Base-by-base conservation (phyloP, 1,140 invertebrate species). In the Diplogasteroides magnus region DNA sequence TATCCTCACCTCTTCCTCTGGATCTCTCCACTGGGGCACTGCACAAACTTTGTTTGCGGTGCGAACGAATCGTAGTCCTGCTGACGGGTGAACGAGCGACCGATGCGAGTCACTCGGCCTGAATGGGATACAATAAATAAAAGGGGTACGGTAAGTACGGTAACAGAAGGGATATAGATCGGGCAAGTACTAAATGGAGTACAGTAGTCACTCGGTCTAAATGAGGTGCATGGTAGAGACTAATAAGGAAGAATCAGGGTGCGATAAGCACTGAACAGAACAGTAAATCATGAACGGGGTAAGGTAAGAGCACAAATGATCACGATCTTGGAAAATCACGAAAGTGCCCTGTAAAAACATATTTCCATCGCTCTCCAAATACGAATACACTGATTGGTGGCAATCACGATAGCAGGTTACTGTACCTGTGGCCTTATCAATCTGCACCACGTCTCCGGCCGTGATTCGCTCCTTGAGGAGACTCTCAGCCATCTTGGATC, bases 21-120 rank as follows among this genome's bases (percentile, higher is more conserved):
- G 11, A 99, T 85, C 86, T 99, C 96, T 0, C 96, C 96, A 79
- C 98, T 94, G 0, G 96, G 96, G 85, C 94, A 98, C 74, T 97
- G 94, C 0, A 99, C 93, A 86, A 98, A 98, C 74, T 93, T 89
- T 6, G 86, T 87, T 81, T 87, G 79, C 23, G 92, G 88, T 2
- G 92, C 92, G 69, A 94, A 96, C 1, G 96, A 96, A 86, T 99
- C 96, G 84, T 98, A 99, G 84, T 98, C 96, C 48, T 94, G 86
- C 14, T 94, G 93, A 74, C 94, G 86, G 0, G 94, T 93, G 80
- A 98, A 98, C 27, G 94, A 96, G 62, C 96, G 86, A 1, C 96
- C 96, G 1, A 98, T 84, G 80, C 92, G 90, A 64, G 90, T 94
- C 6, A 98, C 96, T 84, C 97, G 97, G 13, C 95, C 96, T 0